Evolutionary conservation across 1,140 invertebrate genomes (phyloP), one percentile per base, ranked within the genome.

Genomic region (Drosophila ambigua): DNA sequence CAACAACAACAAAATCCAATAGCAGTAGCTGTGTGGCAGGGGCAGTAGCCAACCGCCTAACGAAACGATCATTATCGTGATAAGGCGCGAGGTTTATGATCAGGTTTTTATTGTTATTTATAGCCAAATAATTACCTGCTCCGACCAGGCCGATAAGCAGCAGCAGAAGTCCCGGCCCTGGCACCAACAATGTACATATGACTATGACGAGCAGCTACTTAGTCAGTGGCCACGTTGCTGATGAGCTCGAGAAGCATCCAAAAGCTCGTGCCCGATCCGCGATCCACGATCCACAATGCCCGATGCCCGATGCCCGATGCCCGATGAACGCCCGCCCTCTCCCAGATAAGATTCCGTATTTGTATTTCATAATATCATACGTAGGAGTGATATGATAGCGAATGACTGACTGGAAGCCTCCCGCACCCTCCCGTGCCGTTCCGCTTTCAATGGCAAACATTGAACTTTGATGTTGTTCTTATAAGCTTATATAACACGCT

Each of bases 101-200:
- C 74, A 81, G 76, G 45, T 64, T 73, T 84, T 85, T 87, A 82
- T 85, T 85, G 65, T 82, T 81, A 85, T 85, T 85, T 85, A 87
- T 85, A 73, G 77, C 74, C 69, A 87, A 84, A 87, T 87, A 84
- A 87, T 77, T 84, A 52, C 61, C 61, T 41, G 60, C 62, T 66
- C 57, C 68, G 41, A 24, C 44, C 24, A 44, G 35, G 4, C 35
- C 44, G 79, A 83, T 83, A 83, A 83, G 74, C 48, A 13, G 74
- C 48, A 13, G 45, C 54, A 61, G 41, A 54, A 26, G 9, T 39
- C 35, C 35, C 35, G 35, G 35, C 9, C 35, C 35, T 39, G 9
- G 35, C 35, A 39, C 35, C 39, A 11, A 13, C 35, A 13, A 15
- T 39, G 39, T 39, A 11, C 7, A 26, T 50, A 49, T 20, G 20